Percentiles rank a stretch among this genome's conserved stretches.
These are phyloP conservation scores for Troides aeacus DNA, from an alignment of 2,888 invertebrate species.

Conservation along the genomic window DNA sequence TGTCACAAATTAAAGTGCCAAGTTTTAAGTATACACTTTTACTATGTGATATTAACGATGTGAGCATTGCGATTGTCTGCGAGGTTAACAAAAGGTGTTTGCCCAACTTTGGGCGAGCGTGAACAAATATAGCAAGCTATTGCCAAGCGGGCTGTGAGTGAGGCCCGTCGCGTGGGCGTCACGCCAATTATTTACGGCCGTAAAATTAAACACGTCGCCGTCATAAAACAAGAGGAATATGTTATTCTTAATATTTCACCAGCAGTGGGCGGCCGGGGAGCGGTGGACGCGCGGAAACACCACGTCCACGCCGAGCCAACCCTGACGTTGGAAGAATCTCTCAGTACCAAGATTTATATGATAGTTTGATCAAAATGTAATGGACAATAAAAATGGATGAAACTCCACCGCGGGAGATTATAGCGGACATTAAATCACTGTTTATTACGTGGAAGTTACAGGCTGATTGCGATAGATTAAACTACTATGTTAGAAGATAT, in stretches of 20 bases:
- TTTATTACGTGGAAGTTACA: no score
- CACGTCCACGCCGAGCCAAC: constrained; percentile 35
- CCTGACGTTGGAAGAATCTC: constrained; percentile 29
- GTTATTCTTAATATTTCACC: constrained; percentile 40
- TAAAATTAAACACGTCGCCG: constrained; percentile 47
- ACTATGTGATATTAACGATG: constrained; percentile 20
- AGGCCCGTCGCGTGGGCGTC: constrained; percentile 26
- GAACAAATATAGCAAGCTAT: constrained; percentile 12
- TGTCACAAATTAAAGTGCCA: no score
- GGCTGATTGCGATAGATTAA: no score
- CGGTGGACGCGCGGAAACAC: constrained; percentile 37
- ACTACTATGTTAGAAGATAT: no score
- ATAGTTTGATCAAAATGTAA: constrained; percentile 41
- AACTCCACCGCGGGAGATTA: constrained; percentile 10
- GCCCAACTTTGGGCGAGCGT: constrained; percentile 14
- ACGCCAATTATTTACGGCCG: constrained; percentile 45
- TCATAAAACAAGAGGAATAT: constrained; percentile 54
- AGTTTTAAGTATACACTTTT: no score
- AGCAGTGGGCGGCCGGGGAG: constrained; percentile 39
- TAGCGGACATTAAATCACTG: no score
- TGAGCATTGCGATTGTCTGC: constrained; percentile 13
- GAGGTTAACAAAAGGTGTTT: constrained; percentile 13
- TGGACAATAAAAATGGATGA: constrained; percentile 37
- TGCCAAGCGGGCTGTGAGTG: constrained; percentile 17
- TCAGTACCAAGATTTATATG: constrained; percentile 36